phyloP scores from a whole-genome alignment of 2,113 vertebrate species.

The Tonatia bakeri region DNA sequence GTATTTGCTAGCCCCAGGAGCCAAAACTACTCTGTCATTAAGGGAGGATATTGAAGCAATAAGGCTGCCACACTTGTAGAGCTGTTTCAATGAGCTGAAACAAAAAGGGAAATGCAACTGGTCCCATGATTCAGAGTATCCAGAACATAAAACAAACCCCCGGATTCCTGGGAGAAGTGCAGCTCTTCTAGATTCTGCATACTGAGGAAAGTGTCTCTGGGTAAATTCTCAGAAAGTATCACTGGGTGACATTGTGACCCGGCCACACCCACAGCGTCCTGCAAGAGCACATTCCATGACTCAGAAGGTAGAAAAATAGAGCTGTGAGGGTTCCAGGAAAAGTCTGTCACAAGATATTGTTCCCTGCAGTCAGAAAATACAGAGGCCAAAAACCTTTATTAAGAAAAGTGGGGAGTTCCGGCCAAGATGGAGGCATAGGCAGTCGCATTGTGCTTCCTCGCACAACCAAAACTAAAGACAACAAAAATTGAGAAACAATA shows the following conservation, averaged over 20 bases:
- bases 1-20: background rate
- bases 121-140: background rate
- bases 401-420: too few species aligned
- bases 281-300: rapidly evolving
- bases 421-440: too few species aligned
- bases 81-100: background rate
- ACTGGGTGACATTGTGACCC: rapidly evolving
- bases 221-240: background rate
- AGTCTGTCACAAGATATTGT: too few species aligned
- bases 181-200: background rate
- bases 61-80: background rate
- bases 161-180: background rate
- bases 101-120: background rate
- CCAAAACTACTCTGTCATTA: background rate
- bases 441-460: too few species aligned
- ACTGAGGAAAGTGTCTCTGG: background rate
- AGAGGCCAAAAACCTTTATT: background rate
- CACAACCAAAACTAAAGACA: too few species aligned
- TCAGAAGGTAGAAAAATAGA: background rate
- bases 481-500: too few species aligned
- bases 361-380: background rate
- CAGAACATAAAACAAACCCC: background rate
- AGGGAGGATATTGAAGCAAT: background rate
- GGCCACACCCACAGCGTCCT: background rate
- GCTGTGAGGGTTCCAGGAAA: background rate